Base-by-base conservation (phyloP, 2,888 invertebrate species). In the Drosophila subquinaria region DNA sequence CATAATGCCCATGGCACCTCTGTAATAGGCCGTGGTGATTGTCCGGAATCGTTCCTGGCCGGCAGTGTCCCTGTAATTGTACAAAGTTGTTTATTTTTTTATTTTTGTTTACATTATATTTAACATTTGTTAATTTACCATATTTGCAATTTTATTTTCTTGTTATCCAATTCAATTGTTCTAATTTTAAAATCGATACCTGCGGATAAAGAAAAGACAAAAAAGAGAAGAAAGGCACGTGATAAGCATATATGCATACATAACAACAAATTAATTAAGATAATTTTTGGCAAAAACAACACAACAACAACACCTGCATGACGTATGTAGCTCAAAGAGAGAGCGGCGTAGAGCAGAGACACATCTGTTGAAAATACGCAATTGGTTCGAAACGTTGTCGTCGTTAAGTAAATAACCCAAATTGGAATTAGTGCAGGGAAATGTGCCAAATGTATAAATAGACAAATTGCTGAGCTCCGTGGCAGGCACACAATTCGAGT, bases 1-100 rank as follows among this genome's bases (percentile, higher is more conserved):
- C 98, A 99, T 98, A 84, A 99, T 99, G 72, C 99, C 99, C 99
- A 99, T 99, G 47, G 99, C 99, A 55, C 99, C 99, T 86, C 99
- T 95, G 94, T 99, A 99, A 93, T 99, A 99, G n/a, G 99, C 99
- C 70, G 99, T 99, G 62, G 99, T 99, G 88, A 99, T 99, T 76
- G 99, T 99, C 88, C 99, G 95, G 94, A 99, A 99, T 91, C 99
- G 95, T 93, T 99, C 99, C 93, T 99, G 99, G 0, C 99, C 99
- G 45, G 99, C 99, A 63, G 99, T 99, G 92, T 99, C 99, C 99
- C 98, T 98, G 91, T 20, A 69, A 73, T 48, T 55, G 66, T 9
- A 23, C 45, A 1, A 30, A 10, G 1, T 55, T 53, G 27, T 61
- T 71, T 63, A 93, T 95, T 47, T 38, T 33, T 35, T 9, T 10